Percentiles rank a stretch among this genome's conserved stretches.
Evolutionary conservation across 2,888 invertebrate genomes (phyloP).

Genomic region (Phlogophora meticulosa): DNA sequence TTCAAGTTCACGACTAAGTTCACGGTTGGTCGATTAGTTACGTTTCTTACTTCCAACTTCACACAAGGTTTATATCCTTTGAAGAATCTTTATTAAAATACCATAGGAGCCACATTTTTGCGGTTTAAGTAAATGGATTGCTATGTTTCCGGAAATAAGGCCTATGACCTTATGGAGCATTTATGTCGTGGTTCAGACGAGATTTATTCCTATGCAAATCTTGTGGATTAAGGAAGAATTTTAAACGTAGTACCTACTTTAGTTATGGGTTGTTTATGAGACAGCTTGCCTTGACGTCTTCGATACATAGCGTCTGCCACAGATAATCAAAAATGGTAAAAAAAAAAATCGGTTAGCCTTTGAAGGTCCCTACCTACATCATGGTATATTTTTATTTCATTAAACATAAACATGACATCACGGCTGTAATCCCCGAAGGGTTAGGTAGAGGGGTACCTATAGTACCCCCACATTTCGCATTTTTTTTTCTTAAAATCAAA

Average conservation of each 20-base stretch:
- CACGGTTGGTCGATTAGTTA: constrained; percentile 25
- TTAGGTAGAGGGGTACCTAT: too few species aligned
- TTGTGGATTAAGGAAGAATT: constrained; percentile 11
- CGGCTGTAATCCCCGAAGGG: too few species aligned
- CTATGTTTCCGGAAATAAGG: constrained; percentile 22
- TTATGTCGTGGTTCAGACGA: constrained; percentile 15
- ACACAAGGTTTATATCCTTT: neutral
- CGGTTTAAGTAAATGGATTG: constrained; percentile 13
- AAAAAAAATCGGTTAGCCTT: too few species aligned
- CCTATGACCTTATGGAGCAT: constrained; percentile 24
- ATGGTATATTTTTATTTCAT: too few species aligned
- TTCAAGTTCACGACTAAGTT: constrained; percentile 37
- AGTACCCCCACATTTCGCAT: too few species aligned
- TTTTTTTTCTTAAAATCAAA: too few species aligned
- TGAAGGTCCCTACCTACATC: too few species aligned
- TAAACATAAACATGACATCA: too few species aligned
- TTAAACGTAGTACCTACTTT: neutral
- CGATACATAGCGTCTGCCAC: neutral
- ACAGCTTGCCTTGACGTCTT: constrained; percentile 19
- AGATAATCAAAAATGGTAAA: too few species aligned
- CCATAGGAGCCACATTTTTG: neutral
- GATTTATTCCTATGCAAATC: constrained; percentile 47
- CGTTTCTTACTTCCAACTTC: neutral
- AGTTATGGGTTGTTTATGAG: constrained; percentile 1
- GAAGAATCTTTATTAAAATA: constrained; percentile 32